Evolutionary conservation across 2,888 invertebrate genomes (phyloP), one percentile per base, ranked within the genome.

Genomic region (Prosopocoilus inquinatus): DNA sequence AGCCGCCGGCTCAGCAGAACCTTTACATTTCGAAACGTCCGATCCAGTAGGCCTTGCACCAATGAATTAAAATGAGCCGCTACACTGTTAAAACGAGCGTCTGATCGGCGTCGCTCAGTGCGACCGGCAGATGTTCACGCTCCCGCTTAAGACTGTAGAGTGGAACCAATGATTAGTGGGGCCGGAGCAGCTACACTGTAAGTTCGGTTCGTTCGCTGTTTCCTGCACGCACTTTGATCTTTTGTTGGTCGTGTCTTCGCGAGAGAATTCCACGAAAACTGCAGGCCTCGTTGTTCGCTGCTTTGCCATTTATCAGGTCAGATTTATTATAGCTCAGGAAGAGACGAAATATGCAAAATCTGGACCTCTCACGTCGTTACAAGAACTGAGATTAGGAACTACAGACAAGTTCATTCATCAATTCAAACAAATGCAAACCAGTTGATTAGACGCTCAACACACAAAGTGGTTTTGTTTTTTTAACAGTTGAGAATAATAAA

Each of bases 21-120:
- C 68, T 69, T 69, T 65, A 65, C 63, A 67, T 67, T 64, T 59
- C 62, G 63, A 62, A 66, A 63, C 67, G 64, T 68, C 68, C 67
- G 68, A 68, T 67, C 65, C 62, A 64, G 67, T 66, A 60, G 62
- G 59, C 59, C 60, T 60, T 60, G 62, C 60, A 60, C 64, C 56
- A 64, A 60, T 62, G 62, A 61, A 62, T 70, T 71, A 69, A 71
- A 70, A 64, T 67, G 64, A 59, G 61, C 64, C 60, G 62, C 55
- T 69, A 70, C 70, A 67, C 71, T 70, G 70, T 66, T 67, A 68
- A 70, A 70, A 50, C 3, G 20, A 35, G 20, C 35, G 15, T 20
- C 34, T 36, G 35, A 15, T 9, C 13, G 13, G 46, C 46, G 45
- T 20, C 33, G 15, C 9, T 9, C 34, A 9, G 16, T 16, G 43